Percentiles rank a stretch among this genome's conserved stretches.
Evolutionary conservation across 2,797 vertebrate genomes (phyloP).

Genomic region (Phataginus tetradactyla): DNA sequence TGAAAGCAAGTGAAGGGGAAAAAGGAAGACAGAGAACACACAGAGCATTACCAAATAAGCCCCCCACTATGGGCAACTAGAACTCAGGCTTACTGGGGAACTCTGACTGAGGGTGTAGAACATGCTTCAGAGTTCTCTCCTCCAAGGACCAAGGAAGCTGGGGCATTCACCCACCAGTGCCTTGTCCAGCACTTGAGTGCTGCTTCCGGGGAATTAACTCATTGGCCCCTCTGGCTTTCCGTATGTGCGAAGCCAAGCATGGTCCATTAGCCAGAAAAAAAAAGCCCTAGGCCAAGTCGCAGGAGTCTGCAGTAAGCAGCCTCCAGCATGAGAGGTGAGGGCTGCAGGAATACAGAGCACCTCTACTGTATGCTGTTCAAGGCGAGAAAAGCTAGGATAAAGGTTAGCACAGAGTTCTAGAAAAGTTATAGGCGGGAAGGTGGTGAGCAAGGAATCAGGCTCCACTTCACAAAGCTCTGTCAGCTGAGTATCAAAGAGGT

Average conservation of each 20-base stretch:
- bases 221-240: conserved; percentile 10
- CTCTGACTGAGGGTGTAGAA: neutral
- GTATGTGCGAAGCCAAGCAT: neutral
- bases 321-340: neutral
- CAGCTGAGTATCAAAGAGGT: neutral
- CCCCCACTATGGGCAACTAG: neutral
- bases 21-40: neutral
- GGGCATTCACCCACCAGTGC: neutral
- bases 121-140: neutral
- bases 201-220: neutral
- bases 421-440: neutral
- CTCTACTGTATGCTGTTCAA: neutral
- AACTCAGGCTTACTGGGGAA: neutral
- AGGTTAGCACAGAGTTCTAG: conserved; percentile 8
- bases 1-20: neutral
- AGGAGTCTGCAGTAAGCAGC: neutral
- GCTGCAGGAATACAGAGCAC: neutral
- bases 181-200: neutral
- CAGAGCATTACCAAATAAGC: neutral
- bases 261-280: neutral
- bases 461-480: neutral
- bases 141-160: neutral
- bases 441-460: neutral
- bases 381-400: neutral
- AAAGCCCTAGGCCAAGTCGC: neutral